phyloP scores from a whole-genome alignment of 1,140 invertebrate species.

The Sitodiplosis mosellana region DNA sequence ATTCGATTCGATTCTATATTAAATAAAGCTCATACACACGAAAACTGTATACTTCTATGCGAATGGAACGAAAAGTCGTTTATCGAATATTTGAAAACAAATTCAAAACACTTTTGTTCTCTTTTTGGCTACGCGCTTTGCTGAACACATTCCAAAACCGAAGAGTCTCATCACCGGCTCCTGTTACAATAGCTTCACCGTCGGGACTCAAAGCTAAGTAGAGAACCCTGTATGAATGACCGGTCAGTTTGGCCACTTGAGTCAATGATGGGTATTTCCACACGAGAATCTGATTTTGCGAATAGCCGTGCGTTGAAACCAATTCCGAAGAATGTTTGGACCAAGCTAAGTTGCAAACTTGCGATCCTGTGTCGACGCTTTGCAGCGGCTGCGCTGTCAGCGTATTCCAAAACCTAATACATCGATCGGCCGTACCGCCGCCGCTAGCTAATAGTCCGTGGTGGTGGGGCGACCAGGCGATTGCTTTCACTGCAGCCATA shows the following conservation, averaged over 20 bases:
- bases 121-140: constrained; percentile 87
- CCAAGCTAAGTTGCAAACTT: constrained; percentile 98
- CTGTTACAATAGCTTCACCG: constrained; percentile 97
- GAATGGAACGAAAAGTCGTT: not conserved
- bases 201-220: constrained; percentile 97
- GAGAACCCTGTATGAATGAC: constrained; percentile 92
- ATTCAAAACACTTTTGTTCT: constrained; percentile 91
- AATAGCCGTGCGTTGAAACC: constrained; percentile 98
- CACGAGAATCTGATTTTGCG: constrained; percentile 97
- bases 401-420: constrained; percentile 98
- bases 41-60: not conserved
- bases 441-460: constrained; percentile 94
- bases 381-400: constrained; percentile 98
- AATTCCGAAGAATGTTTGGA: constrained; percentile 96
- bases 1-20: too few relatives aligned
- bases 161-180: constrained; percentile 96
- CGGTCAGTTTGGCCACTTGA: constrained; percentile 89
- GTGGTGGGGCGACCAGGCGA: constrained; percentile 99
- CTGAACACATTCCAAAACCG: constrained; percentile 99
- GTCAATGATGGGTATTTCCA: constrained; percentile 98
- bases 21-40: too few relatives aligned
- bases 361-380: constrained; percentile 95
- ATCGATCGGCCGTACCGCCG: constrained; percentile 95
- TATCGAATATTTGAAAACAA: constrained; percentile 54
- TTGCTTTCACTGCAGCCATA: constrained; percentile 95